These are phyloP conservation scores for Corythoichthys intestinalis DNA, from an alignment of 2,113 vertebrate species.

Conservation along the genomic window DNA sequence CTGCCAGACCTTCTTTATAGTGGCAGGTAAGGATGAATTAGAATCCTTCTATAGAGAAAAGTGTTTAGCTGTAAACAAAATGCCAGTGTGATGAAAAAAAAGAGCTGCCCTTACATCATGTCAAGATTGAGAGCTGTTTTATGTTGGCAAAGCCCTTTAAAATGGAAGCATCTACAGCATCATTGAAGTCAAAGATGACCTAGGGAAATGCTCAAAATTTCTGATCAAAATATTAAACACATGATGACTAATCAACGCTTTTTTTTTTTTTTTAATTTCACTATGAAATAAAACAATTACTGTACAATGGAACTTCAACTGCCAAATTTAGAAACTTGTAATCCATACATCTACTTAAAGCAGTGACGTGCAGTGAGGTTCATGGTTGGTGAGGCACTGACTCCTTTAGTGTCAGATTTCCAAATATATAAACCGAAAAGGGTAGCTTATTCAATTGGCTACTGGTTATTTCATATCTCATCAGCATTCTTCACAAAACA, in stretches of 20 bases:
- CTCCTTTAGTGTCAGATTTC: no score
- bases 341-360: neutral
- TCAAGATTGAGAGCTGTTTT: conserved; percentile 13
- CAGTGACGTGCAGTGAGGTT: no score
- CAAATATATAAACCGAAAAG: no score
- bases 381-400: no score
- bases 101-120: conserved; percentile 37
- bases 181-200: neutral
- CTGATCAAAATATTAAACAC: neutral
- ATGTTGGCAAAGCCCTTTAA: conserved; percentile 24
- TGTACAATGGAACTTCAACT: neutral
- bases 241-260: neutral
- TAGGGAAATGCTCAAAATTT: neutral
- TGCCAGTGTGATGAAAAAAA: conserved; percentile 44
- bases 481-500: no score
- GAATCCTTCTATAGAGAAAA: conserved; percentile 46
- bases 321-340: neutral
- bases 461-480: no score
- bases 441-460: no score
- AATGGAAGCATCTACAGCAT: neutral
- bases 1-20: conserved; percentile 37
- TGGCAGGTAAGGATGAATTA: conserved; percentile 45
- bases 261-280: neutral
- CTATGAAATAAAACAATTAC: conserved; percentile 1
- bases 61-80: conserved; percentile 45